phyloP scores from a whole-genome alignment of 2,113 vertebrate species.

The Ceuthmochares aereus region DNA sequence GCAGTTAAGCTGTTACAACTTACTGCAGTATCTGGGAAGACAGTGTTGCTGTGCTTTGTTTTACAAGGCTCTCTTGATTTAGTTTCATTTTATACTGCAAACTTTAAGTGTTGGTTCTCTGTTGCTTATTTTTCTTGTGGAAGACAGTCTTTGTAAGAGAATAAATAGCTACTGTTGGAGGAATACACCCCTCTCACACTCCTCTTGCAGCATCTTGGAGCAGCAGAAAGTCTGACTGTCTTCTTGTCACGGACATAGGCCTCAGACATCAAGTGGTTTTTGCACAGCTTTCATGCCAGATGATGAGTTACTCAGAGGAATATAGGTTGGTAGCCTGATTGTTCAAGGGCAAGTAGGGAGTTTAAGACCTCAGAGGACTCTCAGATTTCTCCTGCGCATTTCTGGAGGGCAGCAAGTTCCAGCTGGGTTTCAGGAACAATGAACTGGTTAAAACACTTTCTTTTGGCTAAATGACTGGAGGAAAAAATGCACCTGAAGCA shows the following conservation, averaged over 20 bases:
- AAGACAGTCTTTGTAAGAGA: neutral
- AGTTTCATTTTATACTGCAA: neutral
- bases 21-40: neutral
- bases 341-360: neutral
- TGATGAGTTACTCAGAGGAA: neutral
- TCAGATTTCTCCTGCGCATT: neutral
- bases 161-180: neutral
- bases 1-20: neutral
- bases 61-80: neutral
- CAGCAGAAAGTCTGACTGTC: neutral
- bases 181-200: neutral
- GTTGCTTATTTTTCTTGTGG: neutral
- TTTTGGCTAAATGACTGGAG: neutral
- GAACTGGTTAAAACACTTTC: neutral
- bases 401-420: neutral
- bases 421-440: neutral
- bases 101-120: neutral
- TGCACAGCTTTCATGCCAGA: neutral
- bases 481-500: neutral
- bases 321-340: neutral
- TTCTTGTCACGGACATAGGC: neutral
- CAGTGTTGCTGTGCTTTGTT: neutral
- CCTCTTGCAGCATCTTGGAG: neutral
- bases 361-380: neutral
- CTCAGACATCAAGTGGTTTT: neutral